Base-by-base conservation (phyloP, 1,140 invertebrate genomes). In the Ditylenchus dipsaci region DNA sequence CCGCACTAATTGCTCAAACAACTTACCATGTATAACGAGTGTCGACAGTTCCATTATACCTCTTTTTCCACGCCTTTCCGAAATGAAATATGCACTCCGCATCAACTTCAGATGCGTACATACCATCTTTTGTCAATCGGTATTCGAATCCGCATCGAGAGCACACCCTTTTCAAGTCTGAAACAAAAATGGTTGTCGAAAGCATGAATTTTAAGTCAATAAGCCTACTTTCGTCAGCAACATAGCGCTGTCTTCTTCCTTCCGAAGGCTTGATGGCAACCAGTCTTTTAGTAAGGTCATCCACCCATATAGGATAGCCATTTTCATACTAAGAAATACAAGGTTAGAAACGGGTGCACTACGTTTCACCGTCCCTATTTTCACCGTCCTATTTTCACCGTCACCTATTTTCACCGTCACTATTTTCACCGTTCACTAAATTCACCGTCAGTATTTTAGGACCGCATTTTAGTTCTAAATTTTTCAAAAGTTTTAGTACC, bases 31-130 rank as follows among this genome's bases (percentile, higher is more conserved):
- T 83, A 72, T 85, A 86, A 3, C 83, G 72, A 33, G 78, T 76
- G 30, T 84, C 84, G 13, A 83, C 63, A 13, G 65, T 60, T 49
- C 82, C 83, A 71, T 80, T 80, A 71, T 56, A 9, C 60, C 42
- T 42, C 47, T 70, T 79, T 64, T 84, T 84, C 81, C 85, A 81
- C 38, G 88, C 76, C 69, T 89, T 90, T 3, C 90, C 91, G 87
- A 89, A 91, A 78, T 95, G 92, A 80, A 91, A 90, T 0, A 85
- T 65, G 84, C 92, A 95, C 23, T 86, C 83, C 59, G 91, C 89
- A 30, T 87, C 81, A n/a, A n/a, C 33, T 0, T 85, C 86, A 1
- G 89, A 73, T 9, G 23, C 13, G 78, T 90, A 91, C 71, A 89
- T 87, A 19, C 89, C 88, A 29, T 87, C 85, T 19, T 86, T 84